Evolutionary conservation across 2,888 invertebrate genomes (phyloP), one percentile per base, ranked within the genome.

Genomic region (Harpagoxenus sublaevis): DNA sequence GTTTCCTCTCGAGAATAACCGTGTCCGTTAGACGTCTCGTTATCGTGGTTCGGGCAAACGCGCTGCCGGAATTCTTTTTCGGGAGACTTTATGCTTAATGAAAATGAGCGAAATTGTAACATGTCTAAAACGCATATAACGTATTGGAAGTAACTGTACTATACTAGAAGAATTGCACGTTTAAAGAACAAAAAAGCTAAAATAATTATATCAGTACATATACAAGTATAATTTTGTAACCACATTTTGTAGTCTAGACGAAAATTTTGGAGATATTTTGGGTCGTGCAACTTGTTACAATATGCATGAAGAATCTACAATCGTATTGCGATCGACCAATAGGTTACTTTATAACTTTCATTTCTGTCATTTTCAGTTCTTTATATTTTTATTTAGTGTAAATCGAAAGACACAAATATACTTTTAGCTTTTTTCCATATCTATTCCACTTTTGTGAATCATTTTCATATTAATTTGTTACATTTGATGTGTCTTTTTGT

Each of bases 1-100:
- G 89, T 89, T 89, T 91, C 86, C 94, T 93, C 94, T 88, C 84
- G 93, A 93, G 94, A 93, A 94, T 94, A 93, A 93, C 92, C 92
- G 91, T 93, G 94, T 94, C 94, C 90, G 89, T 94, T 94, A 94
- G 94, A 94, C 91, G 94, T 94, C 94, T 94, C 92, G 93, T 94
- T 94, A 94, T 89, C 89, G 87, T 77, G 84, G 85, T 86, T 81
- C 68, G 85, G 66, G 78, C 84, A 82, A 53, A 84, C 77, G 73
- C 60, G 63, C 86, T 78, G 73, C 53, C 68, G 83, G 88, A 86
- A 86, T 89, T 90, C 88, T 90, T 88, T 91, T 89, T 89, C 73
- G 73, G 70, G 83, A 86, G 88, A 89, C 89, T 89, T 89, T 87
- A 84, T 70, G 81, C 88, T 87, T 92, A 92, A 92, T 93, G 91